These are phyloP conservation scores for Tyrannus savana DNA, from an alignment of 2,113 vertebrate species.

Conservation along the genomic window DNA sequence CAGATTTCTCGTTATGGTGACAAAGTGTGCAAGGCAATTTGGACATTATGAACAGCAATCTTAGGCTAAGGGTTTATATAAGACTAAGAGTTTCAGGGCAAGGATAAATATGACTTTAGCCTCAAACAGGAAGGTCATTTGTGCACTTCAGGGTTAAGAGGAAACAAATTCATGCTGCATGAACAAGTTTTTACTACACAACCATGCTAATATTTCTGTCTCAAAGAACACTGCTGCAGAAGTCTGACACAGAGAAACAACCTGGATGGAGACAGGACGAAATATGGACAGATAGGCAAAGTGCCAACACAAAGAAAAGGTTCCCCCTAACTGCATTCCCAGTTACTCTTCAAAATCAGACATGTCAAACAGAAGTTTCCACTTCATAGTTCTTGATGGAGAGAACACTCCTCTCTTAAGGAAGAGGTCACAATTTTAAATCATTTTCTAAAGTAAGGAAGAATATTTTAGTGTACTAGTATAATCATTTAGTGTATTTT, in stretches of 20 bases:
- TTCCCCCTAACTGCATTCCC: not conserved
- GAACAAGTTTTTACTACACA: not conserved
- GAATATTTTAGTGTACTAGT: not conserved
- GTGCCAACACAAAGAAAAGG: not conserved
- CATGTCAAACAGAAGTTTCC: not conserved
- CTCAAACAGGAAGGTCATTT: not conserved
- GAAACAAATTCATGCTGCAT: not conserved
- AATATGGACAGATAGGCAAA: not conserved
- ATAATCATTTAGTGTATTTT: not conserved
- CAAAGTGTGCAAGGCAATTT: not conserved
- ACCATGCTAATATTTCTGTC: not conserved
- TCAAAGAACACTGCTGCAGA: not conserved
- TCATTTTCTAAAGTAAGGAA: not conserved
- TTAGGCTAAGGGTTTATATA: not conserved
- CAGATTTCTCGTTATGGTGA: not conserved
- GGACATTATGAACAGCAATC: not conserved
- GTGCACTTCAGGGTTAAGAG: not conserved
- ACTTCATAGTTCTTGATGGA: not conserved
- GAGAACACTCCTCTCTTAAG: not conserved
- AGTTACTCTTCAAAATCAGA: not conserved
- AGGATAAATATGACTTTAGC: not conserved
- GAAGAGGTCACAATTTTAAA: not conserved
- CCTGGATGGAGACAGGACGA: not conserved
- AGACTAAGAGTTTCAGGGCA: not conserved
- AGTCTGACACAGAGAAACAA: not conserved